Evolutionary conservation across 2,888 invertebrate species (phyloP).

Genomic region (Drosophila affinis): DNA sequence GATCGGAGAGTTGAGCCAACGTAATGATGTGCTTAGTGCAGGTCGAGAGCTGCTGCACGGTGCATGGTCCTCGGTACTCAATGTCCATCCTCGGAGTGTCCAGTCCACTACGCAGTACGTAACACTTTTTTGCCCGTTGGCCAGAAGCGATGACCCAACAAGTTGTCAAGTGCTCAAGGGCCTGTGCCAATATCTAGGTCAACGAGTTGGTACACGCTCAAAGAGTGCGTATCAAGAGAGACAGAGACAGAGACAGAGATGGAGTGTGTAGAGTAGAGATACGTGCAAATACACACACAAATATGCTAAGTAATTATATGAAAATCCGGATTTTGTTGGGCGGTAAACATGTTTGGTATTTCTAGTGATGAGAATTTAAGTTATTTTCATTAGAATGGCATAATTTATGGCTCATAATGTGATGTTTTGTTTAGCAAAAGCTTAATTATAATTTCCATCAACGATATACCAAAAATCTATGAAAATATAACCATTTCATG

Average conservation of each 20-base stretch:
- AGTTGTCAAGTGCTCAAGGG: slow-evolving; percentile 40
- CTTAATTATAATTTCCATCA: not conserved
- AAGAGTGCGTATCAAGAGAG: not conserved
- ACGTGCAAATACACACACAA: not conserved
- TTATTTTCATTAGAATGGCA: not conserved
- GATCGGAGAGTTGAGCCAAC: slow-evolving; percentile 54
- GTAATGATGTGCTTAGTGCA: slow-evolving; percentile 57
- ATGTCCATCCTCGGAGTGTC: slow-evolving; percentile 4
- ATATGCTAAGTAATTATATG: not conserved
- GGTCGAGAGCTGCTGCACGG: slow-evolving; percentile 22
- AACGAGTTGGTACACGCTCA: slow-evolving; percentile 20
- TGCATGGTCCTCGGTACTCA: slow-evolving; percentile 5
- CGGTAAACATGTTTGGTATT: not conserved
- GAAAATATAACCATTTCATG: too few relatives aligned
- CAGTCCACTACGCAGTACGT: slow-evolving; percentile 22
- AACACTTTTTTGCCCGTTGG: slow-evolving; percentile 34
- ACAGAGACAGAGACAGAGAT: not conserved
- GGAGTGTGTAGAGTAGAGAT: not conserved
- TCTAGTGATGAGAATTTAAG: not conserved
- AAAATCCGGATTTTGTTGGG: not conserved
- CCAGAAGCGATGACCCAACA: slow-evolving; percentile 47
- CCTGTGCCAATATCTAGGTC: slow-evolving; percentile 41
- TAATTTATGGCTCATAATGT: not conserved
- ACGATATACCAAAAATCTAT: not conserved
- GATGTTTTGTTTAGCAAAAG: not conserved